Evolutionary conservation across 2,113 vertebrate genomes (phyloP), one percentile per base, ranked within the genome.

Genomic region (Cervus canadensis): DNA sequence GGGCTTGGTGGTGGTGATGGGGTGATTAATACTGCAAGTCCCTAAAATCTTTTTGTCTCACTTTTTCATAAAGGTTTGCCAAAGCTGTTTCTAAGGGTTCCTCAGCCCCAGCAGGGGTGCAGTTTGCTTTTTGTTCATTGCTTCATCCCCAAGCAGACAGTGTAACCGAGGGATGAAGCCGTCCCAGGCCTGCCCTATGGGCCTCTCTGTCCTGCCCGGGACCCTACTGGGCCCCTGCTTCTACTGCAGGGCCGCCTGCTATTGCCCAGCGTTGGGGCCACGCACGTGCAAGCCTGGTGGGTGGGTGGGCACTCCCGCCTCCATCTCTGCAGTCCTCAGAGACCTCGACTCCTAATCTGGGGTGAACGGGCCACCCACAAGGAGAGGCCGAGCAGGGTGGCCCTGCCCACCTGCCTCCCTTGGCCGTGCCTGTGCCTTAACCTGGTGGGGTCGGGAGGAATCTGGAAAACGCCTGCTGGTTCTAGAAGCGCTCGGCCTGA

Each of bases 141-240:
- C 40, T 76, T 40, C 23, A 0, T 43, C 43, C 8, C 30, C 1
- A 28, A 13, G 11, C 50, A 15, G 5, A 43, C 67, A 23, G 6
- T 19, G 26, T 74, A 6, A 57, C 13, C 5, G 79, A 67, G 16
- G 89, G 64, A 3, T n/a, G 48, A 40, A 62, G 71, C 50, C 3
- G 0, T 14, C 79, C 19, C 79, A 7, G 50, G 79, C 30, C 50
- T 36, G 50, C 12, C 2, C 50, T 8, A 0, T 25, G 78, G 78
- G 45, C 78, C 45, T 19, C 45, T 25, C 71, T 76, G 71, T 36
- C 71, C 71, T 23, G 71, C n/a, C 21, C 40, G 10, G 67, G 71
- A 43, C 67, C 36, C 19, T 48, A 14, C 14, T 5, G 16, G 71
- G 23, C 71, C 23, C 21, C 67, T 74, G 36, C 36, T 12, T 43